Evolutionary conservation across 2,113 vertebrate species (phyloP).

Genomic region (Condylura cristata): DNA sequence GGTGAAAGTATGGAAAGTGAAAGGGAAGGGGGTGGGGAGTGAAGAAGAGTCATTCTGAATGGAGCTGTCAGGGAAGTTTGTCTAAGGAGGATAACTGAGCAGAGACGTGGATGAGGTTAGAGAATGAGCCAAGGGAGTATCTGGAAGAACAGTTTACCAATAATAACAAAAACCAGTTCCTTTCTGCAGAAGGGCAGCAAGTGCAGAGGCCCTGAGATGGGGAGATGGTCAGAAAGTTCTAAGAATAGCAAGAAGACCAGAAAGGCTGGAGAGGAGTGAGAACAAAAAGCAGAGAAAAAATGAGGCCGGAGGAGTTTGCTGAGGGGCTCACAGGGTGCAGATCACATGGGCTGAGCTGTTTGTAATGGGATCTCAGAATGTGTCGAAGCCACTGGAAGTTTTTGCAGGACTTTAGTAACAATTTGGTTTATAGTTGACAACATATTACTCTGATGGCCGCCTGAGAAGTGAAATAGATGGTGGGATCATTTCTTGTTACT

Average conservation of each 20-base stretch:
- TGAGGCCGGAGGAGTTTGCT: background rate
- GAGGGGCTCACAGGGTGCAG: background rate
- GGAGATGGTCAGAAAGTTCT: background rate
- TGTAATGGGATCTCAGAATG: background rate
- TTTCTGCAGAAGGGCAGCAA: background rate
- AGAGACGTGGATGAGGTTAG: background rate
- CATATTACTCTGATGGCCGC: background rate
- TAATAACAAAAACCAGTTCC: no score
- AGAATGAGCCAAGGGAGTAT: no score
- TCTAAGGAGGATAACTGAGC: background rate
- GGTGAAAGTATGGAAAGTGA: background rate
- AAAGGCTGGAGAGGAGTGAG: background rate
- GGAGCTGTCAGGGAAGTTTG: background rate
- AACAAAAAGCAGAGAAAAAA: background rate
- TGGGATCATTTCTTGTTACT: background rate
- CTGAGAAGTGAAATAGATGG: background rate
- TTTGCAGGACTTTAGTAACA: background rate
- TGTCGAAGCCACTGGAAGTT: background rate
- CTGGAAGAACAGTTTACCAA: background rate
- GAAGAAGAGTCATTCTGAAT: background rate
- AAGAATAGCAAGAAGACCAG: background rate
- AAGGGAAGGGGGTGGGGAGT: background rate
- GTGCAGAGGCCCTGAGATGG: background rate
- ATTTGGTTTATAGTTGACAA: background rate
- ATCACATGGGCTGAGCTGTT: background rate